Percentiles rank a stretch among this genome's conserved stretches.
phyloP scores from a whole-genome alignment of 2,113 vertebrate species.

The Clinocottus analis region DNA sequence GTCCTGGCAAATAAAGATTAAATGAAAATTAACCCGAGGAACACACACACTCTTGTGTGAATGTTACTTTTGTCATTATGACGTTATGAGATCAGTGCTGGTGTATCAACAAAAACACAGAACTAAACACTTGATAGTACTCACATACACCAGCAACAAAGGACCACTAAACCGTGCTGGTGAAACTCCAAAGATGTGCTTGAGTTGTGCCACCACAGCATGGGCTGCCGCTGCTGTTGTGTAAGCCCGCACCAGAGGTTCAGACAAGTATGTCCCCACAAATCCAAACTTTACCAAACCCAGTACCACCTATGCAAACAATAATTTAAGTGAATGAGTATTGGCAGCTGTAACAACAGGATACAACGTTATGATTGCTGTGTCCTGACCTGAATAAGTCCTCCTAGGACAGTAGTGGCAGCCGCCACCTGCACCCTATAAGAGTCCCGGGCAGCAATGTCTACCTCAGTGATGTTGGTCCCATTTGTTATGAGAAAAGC shows the following conservation, averaged over 20 bases:
- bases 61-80: not conserved
- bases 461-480: slow-evolving; percentile 75
- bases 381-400: slow-evolving; percentile 90
- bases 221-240: slow-evolving; percentile 91
- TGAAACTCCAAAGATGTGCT: slow-evolving; percentile 89
- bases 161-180: slow-evolving; percentile 83
- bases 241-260: slow-evolving; percentile 93
- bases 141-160: slow-evolving; percentile 89
- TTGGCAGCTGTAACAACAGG: not conserved
- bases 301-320: slow-evolving; percentile 85
- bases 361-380: not conserved
- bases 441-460: slow-evolving; percentile 75
- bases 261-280: slow-evolving; percentile 94
- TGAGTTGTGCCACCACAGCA: slow-evolving; percentile 92
- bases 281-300: slow-evolving; percentile 95
- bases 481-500: slow-evolving; percentile 78
- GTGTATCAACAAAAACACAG: slow-evolving; percentile 5
- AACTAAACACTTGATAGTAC: slow-evolving; percentile 57
- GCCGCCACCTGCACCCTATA: slow-evolving; percentile 89
- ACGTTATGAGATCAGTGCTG: not conserved
- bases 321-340: not conserved
- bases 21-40: not conserved
- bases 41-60: not conserved
- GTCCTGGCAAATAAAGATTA: not conserved
- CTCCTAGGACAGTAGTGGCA: slow-evolving; percentile 88